Percentiles rank a stretch among this genome's conserved stretches.
phyloP scores from a whole-genome alignment of 2,888 invertebrate species.

The Dasysyrphus albostriatus region DNA sequence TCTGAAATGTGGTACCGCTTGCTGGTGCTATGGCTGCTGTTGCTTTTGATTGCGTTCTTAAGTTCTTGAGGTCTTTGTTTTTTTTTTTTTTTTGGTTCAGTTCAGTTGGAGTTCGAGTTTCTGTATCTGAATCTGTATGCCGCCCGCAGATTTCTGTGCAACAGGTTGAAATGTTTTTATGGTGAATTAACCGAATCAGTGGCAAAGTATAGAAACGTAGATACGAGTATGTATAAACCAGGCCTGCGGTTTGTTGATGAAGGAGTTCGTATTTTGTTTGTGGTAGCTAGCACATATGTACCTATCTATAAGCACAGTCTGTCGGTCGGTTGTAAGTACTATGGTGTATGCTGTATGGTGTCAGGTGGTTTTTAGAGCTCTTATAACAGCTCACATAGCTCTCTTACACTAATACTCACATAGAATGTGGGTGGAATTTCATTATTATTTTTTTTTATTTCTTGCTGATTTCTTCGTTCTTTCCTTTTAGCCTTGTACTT shows the following conservation, averaged over 20 bases:
- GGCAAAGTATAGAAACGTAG: constrained; percentile 52
- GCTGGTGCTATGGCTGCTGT: constrained; percentile 2
- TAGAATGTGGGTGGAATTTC: constrained; percentile 73
- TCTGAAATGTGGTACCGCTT: constrained; percentile 32
- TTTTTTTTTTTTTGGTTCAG: constrained; percentile 5
- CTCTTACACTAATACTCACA: constrained; percentile 38
- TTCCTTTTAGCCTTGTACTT: constrained; percentile 40
- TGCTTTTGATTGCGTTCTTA: constrained; percentile 40
- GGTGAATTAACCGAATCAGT: constrained; percentile 73
- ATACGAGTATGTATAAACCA: neutral
- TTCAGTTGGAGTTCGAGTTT: constrained; percentile 29
- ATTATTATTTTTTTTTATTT: constrained; percentile 56
- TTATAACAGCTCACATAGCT: constrained; percentile 55
- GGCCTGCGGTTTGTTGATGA: constrained; percentile 29
- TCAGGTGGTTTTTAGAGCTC: constrained; percentile 71
- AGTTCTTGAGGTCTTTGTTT: constrained; percentile 57
- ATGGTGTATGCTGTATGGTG: constrained; percentile 11
- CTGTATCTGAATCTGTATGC: constrained; percentile 38
- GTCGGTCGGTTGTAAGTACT: neutral
- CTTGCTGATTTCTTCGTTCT: constrained; percentile 27
- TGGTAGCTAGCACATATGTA: neutral
- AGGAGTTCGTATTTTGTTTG: constrained; percentile 11
- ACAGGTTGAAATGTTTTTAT: constrained; percentile 75
- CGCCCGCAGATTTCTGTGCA: constrained; percentile 70
- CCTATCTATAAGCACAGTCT: neutral